These are phyloP conservation scores for Osedax fenrisi DNA, from an alignment of 2,888 invertebrate species.

Conservation along the genomic window DNA sequence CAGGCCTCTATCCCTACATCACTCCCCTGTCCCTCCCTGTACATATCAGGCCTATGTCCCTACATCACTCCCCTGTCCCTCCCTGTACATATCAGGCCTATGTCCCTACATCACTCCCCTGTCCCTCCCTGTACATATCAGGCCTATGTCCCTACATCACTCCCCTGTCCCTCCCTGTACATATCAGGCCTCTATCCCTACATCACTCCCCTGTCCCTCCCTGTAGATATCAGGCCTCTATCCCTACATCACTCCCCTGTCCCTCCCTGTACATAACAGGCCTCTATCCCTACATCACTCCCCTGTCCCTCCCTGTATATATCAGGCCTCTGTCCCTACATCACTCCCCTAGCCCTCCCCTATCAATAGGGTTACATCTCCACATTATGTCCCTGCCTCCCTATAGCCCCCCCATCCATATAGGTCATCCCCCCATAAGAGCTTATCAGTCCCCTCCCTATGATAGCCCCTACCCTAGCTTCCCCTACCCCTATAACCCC, in stretches of 20 bases:
- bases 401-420: conserved; percentile 17
- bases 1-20: background rate
- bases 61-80: conserved; percentile 5
- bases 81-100: conserved; percentile 6
- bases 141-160: background rate
- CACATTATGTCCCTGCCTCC: background rate
- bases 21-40: background rate
- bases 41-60: background rate
- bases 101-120: too few relatives aligned
- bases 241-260: background rate
- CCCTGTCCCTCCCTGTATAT: background rate
- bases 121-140: background rate
- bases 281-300: background rate
- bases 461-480: background rate
- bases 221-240: background rate
- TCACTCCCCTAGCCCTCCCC: background rate
- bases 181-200: background rate
- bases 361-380: background rate
- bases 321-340: background rate
- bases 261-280: conserved; percentile 37
- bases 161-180: background rate
- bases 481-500: background rate
- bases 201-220: conserved; percentile 10
- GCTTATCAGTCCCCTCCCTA: too few relatives aligned
- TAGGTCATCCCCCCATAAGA: background rate